phyloP scores from a whole-genome alignment of 2,888 invertebrate genomes.

The Unio pictorum region DNA sequence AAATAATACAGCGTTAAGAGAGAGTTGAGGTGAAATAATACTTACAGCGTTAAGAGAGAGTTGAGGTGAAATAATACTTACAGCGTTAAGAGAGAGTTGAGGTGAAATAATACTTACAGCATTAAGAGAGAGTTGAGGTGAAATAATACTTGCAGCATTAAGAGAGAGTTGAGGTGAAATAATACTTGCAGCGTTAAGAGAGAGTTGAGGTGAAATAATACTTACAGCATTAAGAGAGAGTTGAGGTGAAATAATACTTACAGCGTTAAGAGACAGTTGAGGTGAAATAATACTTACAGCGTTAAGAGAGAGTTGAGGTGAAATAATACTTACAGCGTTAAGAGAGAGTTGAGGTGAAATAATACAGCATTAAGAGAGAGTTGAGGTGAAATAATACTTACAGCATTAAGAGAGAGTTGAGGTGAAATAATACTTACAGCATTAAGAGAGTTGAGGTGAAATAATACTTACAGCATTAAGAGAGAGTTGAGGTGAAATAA shows the following conservation, averaged over 20 bases:
- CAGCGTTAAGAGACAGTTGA: conserved; percentile 50
- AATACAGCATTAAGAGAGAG: conserved; percentile 41
- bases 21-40: conserved; percentile 49
- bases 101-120: conserved; percentile 30
- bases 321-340: conserved; percentile 14
- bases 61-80: conserved; percentile 40
- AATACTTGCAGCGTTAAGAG: conserved; percentile 36
- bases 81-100: conserved; percentile 50
- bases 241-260: conserved; percentile 40
- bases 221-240: conserved; percentile 41
- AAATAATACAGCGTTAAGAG: conserved; percentile 33
- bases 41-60: conserved; percentile 41
- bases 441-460: conserved; percentile 55
- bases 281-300: conserved; percentile 30
- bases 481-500: conserved; percentile 52
- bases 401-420: conserved; percentile 50
- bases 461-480: conserved; percentile 28
- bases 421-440: conserved; percentile 30
- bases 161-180: conserved; percentile 56
- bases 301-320: conserved; percentile 57
- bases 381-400: conserved; percentile 40
- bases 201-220: conserved; percentile 49
- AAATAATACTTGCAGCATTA: conserved; percentile 14
- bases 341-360: conserved; percentile 56
- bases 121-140: conserved; percentile 57